Evolutionary conservation across 2,888 invertebrate genomes (phyloP).

Genomic region (Geotrupes spiniger): DNA sequence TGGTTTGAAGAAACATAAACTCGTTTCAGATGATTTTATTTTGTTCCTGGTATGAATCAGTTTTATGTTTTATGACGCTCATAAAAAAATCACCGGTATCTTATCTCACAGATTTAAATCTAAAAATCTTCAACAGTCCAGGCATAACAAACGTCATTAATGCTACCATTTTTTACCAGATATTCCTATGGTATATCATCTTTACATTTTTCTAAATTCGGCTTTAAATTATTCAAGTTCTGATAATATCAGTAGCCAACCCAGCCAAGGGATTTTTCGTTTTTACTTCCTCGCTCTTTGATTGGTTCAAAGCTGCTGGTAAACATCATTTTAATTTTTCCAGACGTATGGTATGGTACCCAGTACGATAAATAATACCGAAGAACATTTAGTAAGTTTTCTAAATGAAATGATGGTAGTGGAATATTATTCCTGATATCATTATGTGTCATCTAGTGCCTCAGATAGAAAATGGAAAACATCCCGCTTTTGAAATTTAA

Average conservation of each 20-base stretch:
- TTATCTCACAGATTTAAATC: conserved; percentile 23
- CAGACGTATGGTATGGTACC: too few relatives aligned
- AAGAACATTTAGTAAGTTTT: too few relatives aligned
- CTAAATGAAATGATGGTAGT: too few relatives aligned
- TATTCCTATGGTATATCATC: conserved; percentile 2
- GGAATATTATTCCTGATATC: too few relatives aligned
- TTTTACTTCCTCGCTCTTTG: background rate
- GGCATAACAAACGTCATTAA: conserved; percentile 27
- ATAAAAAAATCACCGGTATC: conserved; percentile 37
- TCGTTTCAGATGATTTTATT: conserved; percentile 33
- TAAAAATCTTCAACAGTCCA: conserved; percentile 22
- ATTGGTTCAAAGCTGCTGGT: background rate
- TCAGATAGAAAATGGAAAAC: too few relatives aligned
- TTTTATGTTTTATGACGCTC: conserved; percentile 33
- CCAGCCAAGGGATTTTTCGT: conserved; percentile 14
- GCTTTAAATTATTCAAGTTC: conserved; percentile 13
- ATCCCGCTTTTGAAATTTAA: too few relatives aligned
- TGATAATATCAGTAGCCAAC: conserved; percentile 15
- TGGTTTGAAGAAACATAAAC: conserved; percentile 39
- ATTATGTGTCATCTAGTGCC: too few relatives aligned
- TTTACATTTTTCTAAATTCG: conserved; percentile 11
- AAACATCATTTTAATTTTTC: conserved; percentile 21
- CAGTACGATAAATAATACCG: too few relatives aligned
- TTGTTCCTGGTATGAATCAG: conserved; percentile 32
- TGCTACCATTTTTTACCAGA: conserved; percentile 4